Conservation (phyloP, 2,113 vertebrate genomes). For the Bothrops jararaca region DNA sequence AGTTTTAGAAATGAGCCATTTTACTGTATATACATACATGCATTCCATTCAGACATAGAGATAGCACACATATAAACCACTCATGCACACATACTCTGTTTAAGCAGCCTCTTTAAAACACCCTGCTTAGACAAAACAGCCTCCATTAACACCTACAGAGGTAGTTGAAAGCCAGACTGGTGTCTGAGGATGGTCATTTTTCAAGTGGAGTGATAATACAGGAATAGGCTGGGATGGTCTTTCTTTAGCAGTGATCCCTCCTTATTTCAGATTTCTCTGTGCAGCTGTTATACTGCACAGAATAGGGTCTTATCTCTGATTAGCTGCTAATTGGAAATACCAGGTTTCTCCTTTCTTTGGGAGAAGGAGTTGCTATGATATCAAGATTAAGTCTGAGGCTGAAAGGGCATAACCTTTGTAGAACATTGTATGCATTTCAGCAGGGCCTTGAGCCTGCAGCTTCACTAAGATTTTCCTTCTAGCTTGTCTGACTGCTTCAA, state of each 20-base stretch:
- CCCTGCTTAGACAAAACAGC: not conserved
- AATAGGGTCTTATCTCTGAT: not conserved
- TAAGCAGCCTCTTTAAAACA: not conserved
- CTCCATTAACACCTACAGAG: not conserved
- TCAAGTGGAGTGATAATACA: not conserved
- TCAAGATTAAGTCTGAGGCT: not conserved
- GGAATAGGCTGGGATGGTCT: not conserved
- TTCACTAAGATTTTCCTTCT: not conserved
- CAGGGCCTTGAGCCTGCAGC: not conserved
- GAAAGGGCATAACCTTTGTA: not conserved
- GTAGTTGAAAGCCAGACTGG: not conserved
- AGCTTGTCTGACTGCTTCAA: not conserved
- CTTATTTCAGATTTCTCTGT: not conserved
- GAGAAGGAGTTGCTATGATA: not conserved
- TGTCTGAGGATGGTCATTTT: not conserved
- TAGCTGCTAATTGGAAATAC: not conserved
- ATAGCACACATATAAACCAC: not conserved
- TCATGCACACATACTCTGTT: not conserved
- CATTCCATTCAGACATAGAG: not conserved
- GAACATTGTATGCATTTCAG: not conserved
- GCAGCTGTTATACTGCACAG: not conserved
- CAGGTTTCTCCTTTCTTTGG: not conserved
- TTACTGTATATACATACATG: not conserved
- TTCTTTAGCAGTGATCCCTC: not conserved
- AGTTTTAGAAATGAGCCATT: not conserved